Percentiles rank a stretch among this genome's conserved stretches.
Conservation (phyloP, 30 jellyfish, hydroid and myxozoan species). For the Aurelia aurita region DNA sequence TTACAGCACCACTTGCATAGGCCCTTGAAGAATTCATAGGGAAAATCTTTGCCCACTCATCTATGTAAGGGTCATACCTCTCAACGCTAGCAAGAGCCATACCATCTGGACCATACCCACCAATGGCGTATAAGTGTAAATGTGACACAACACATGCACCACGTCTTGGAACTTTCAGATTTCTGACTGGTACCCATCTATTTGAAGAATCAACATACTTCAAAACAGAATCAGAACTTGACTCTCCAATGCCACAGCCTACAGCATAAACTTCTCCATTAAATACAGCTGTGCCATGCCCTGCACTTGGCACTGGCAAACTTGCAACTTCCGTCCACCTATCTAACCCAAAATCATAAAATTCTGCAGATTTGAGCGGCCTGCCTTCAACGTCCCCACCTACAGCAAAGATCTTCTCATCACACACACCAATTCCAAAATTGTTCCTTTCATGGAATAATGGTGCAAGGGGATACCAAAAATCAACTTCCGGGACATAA, state of each 20-base stretch:
- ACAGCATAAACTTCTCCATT: slow-evolving; percentile 90
- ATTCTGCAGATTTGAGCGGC: slow-evolving; percentile 64
- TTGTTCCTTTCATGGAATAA: slow-evolving; percentile 64
- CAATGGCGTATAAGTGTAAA: slow-evolving; percentile 87
- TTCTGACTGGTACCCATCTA: slow-evolving; percentile 73
- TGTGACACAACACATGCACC: slow-evolving; percentile 97
- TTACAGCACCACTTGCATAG: slow-evolving; percentile 93
- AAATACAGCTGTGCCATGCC: slow-evolving; percentile 84
- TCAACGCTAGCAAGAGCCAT: slow-evolving; percentile 97
- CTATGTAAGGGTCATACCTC: slow-evolving; percentile 85
- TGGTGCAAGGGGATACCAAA: slow-evolving; percentile 99
- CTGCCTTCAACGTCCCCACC: slow-evolving; percentile 87
- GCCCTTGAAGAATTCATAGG: slow-evolving; percentile 98
- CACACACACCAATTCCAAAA: slow-evolving; percentile 55
- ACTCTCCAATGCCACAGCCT: slow-evolving; percentile 86
- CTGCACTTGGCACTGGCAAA: slow-evolving; percentile 66
- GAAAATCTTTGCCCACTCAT: slow-evolving; percentile 95
- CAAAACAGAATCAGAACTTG: slow-evolving; percentile 71
- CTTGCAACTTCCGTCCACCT: slow-evolving; percentile 72
- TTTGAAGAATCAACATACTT: slow-evolving; percentile 53
- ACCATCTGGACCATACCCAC: slow-evolving; percentile 96
- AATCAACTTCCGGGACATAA: slow-evolving; percentile 89
- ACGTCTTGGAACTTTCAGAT: slow-evolving; percentile 89
- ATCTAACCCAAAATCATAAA: slow-evolving; percentile 75
- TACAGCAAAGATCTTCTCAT: slow-evolving; percentile 71